Conservation (phyloP, 2,113 vertebrate genomes). For the Ageneiosus marmoratus region DNA sequence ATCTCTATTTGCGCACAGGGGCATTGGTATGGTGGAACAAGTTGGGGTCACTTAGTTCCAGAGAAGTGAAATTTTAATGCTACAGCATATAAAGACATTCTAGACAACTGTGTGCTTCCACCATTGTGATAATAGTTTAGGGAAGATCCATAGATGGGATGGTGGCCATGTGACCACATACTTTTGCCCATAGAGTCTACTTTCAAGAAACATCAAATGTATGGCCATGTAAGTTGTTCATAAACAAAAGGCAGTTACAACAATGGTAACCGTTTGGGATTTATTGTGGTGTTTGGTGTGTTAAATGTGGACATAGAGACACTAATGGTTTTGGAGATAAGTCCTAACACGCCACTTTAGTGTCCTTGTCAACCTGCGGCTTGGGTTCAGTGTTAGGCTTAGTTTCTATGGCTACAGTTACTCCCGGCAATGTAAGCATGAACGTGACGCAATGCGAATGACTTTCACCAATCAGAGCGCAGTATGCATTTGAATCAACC, state of each 20-base stretch:
- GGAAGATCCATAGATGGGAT: not conserved
- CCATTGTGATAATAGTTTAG: not conserved
- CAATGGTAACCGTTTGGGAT: not conserved
- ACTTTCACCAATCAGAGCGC: conserved; percentile 49
- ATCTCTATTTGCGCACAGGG: not conserved
- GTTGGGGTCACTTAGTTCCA: no score
- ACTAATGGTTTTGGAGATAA: not conserved
- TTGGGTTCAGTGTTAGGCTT: conserved; percentile 42
- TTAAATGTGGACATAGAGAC: not conserved
- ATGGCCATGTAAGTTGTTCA: not conserved
- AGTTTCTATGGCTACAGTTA: conserved; percentile 49
- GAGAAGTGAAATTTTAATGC: no score
- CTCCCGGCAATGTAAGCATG: conserved; percentile 19
- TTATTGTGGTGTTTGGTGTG: not conserved
- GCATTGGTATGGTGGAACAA: not conserved
- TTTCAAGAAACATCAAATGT: not conserved
- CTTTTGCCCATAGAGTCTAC: not conserved
- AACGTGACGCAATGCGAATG: conserved; percentile 7
- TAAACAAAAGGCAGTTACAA: not conserved
- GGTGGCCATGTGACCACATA: not conserved
- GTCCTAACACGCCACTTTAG: not conserved
- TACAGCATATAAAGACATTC: not conserved
- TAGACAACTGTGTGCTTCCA: not conserved
- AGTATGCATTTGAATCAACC: conserved; percentile 53
- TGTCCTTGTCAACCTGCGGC: conserved; percentile 32